Evolutionary conservation across 2,888 invertebrate genomes (phyloP), one percentile per base, ranked within the genome.

Genomic region (Syritta pipiens): DNA sequence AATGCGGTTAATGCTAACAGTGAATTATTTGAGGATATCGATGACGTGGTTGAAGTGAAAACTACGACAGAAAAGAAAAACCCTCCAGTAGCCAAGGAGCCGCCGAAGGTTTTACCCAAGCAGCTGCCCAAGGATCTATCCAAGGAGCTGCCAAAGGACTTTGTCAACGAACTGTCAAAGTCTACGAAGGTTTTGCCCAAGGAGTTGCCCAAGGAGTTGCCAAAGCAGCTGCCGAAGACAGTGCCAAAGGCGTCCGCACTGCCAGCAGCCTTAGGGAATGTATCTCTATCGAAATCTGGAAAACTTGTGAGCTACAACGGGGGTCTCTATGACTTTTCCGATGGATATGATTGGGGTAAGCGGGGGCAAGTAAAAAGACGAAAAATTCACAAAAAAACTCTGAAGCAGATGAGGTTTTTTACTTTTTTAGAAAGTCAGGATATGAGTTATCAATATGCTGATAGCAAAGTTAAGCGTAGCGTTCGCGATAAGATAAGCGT

Each of bases 281-380:
- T 30, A 3, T 40, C 30, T 14, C 6, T 32, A 9, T 2, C 30
- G 6, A 35, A 62, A n/a, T 68, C 62, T 6, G 79, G 79, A 10
- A 79, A 79, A 37, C 28, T 79, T 30, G 57, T 72, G 30, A 67
- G 28, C 10, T 48, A 35, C 3, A 28, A 22, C 0, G 17, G 5
- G 26, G 63, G 63, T 28, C 71, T 35, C 0, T 81, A 37, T 26
- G 62, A 69, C 7, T 37, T 32, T 24, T 1, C 44, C 3, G 82
- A 81, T 59, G 81, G 71, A 59, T 82, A 81, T 26, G 59, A 81
- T 26, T 82, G 79, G 82, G 79, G 82, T 82, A 62, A 79, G 82
- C 5, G 24, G 19, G 30, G 17, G 51, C 5, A n/a, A 35, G 26
- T 0, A 24, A 48, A 22, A n/a, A 24, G 4, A 40, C 5, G 7